phyloP scores from a whole-genome alignment of 2,888 invertebrate genomes.

The Hyposoter dolosus region DNA sequence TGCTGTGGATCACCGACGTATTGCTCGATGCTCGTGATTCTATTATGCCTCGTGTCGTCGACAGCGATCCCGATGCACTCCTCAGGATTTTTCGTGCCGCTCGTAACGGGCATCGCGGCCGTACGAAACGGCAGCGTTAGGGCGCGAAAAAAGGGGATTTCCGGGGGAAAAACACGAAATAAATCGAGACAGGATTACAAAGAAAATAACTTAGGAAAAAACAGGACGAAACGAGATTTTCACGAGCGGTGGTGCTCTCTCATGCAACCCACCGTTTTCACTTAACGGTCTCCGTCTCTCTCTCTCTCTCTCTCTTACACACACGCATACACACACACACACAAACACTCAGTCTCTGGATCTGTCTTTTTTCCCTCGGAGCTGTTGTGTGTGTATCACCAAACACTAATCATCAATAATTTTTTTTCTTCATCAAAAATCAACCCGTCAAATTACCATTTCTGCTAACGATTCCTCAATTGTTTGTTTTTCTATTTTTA shows the following conservation, averaged over 20 bases:
- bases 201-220: constrained; percentile 35
- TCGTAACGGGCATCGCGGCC: constrained; percentile 79
- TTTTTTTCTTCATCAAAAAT: constrained; percentile 5
- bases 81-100: constrained; percentile 73
- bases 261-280: constrained; percentile 62
- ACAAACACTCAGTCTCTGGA: neutral
- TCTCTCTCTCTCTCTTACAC: constrained; percentile 32
- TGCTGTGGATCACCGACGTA: constrained; percentile 69
- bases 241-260: constrained; percentile 54
- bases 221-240: constrained; percentile 49
- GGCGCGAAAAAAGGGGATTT: constrained; percentile 8
- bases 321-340: neutral
- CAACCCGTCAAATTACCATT: constrained; percentile 14
- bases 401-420: constrained; percentile 38
- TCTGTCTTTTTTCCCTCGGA: constrained; percentile 5
- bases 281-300: constrained; percentile 55
- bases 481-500: constrained; percentile 24
- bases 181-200: constrained; percentile 22
- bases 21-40: constrained; percentile 61
- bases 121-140: constrained; percentile 66
- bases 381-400: constrained; percentile 12
- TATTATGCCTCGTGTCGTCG: constrained; percentile 64
- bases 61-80: constrained; percentile 71
- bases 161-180: neutral
- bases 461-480: neutral